Evolutionary conservation across 2,888 invertebrate genomes (phyloP), one percentile per base, ranked within the genome.

Genomic region (Dasypolia templi): DNA sequence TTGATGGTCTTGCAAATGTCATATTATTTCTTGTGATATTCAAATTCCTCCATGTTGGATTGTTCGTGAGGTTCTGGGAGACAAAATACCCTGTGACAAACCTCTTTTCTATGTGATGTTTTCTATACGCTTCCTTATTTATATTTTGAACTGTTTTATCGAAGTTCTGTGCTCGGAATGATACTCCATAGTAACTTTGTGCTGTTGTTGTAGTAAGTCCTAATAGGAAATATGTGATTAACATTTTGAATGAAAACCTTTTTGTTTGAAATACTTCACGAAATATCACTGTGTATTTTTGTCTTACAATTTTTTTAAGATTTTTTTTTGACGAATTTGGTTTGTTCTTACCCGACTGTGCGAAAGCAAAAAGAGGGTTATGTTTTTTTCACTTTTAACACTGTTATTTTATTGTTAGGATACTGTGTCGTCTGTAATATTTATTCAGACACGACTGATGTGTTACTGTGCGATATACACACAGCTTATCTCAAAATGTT

Each of bases 141-240:
- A 79, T 79, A 0, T 42, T 46, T 42, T 42, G 12, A 1, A 73
- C 11, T 5, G 79, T 46, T 32, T 59, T 14, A 1, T 79, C 79
- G 7, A 79, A 79, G 3, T 64, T 42, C 22, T 58, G 39, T 1
- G 55, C 44, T 6, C 73, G 64, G 12, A n/a, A 62, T 11, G 14
- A 42, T 0, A 62, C 79, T 0, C 58, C 77, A 0, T 51, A 12
- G 0, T 72, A 55, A 32, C 29, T 64, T 2, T 77, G 79, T 0
- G 63, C 79, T 22, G 11, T 26, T 2, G 14, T 12, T 3, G 42
- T 0, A 0, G 32, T 0, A 0, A 77, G 6, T 12, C 64, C 63
- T 0, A 79, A 0, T 22, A 77, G 14, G 1, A 79, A 51, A 17
- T 72, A 76, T 44, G 62, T 9, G 29, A 79, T n/a, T 9, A 76